A percentile compares a stretch with the other conserved stretches of the same genome.
These are phyloP conservation scores for Balanococcus diminutus DNA, from an alignment of 2,888 invertebrate species.

Conservation along the genomic window DNA sequence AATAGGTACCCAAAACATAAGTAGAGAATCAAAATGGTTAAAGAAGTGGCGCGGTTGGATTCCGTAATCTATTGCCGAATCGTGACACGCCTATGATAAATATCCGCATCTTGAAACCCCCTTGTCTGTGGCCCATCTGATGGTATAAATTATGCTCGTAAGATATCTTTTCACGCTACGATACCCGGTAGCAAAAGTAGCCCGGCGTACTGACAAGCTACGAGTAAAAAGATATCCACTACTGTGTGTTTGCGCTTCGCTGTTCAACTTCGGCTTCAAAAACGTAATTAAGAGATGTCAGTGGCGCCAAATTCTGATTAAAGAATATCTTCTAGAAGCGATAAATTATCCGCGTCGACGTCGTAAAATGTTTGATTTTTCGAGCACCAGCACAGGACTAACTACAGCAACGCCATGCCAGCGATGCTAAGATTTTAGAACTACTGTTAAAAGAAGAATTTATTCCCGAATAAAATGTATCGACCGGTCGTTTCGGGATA, in stretches of 20 bases:
- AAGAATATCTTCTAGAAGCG: constrained; percentile 45
- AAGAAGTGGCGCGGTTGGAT: constrained; percentile 47
- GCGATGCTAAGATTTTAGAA: constrained; percentile 40
- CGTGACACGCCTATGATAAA: constrained; percentile 54
- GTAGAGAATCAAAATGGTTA: not conserved
- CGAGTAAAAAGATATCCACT: constrained; percentile 41
- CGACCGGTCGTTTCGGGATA: not conserved
- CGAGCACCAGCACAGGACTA: not conserved
- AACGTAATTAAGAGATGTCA: constrained; percentile 52
- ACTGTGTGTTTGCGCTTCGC: constrained; percentile 47
- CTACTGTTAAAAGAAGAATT: constrained; percentile 49
- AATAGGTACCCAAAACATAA: not conserved
- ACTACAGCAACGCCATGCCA: not conserved
- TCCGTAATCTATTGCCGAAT: constrained; percentile 53
- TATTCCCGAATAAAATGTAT: constrained; percentile 48
- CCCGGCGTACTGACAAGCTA: constrained; percentile 28
- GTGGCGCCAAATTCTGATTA: constrained; percentile 53
- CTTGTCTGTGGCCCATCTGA: constrained; percentile 46
- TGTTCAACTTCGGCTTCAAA: too few relatives aligned
- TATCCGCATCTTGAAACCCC: constrained; percentile 52
- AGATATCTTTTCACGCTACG: constrained; percentile 46
- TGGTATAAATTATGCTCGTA: constrained; percentile 50
- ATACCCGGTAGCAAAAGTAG: constrained; percentile 52
- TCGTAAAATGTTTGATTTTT: constrained; percentile 40
- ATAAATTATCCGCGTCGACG: constrained; percentile 45